Percentiles rank a stretch among this genome's conserved stretches.
Evolutionary conservation across 2,113 vertebrate genomes (phyloP).

Genomic region (Corythornis vintsioides): DNA sequence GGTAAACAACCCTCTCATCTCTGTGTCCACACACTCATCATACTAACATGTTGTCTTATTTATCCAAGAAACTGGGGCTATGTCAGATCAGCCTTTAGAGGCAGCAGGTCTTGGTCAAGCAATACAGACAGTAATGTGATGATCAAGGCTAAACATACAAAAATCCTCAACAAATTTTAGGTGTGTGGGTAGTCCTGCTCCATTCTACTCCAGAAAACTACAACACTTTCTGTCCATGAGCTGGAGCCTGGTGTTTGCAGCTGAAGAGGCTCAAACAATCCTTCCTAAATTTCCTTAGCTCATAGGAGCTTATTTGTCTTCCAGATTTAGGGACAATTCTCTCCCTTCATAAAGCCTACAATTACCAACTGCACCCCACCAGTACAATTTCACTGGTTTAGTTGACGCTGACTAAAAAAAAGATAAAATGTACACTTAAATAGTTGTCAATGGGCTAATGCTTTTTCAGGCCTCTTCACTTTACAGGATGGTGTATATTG

Average conservation of each 20-base stretch:
- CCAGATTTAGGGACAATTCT: not conserved
- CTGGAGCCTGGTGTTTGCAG: not conserved
- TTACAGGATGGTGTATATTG: not conserved
- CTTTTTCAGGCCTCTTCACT: not conserved
- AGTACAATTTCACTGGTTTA: not conserved
- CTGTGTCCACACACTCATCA: fast-evolving
- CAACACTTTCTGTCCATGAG: not conserved
- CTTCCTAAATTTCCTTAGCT: not conserved
- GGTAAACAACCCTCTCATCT: not conserved
- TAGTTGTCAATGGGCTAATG: not conserved
- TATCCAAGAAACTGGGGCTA: not conserved
- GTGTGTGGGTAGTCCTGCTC: not conserved
- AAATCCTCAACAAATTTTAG: not conserved
- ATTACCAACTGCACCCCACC: not conserved
- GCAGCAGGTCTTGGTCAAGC: not conserved
- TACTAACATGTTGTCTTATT: not conserved
- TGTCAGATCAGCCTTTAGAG: not conserved
- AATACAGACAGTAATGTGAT: not conserved
- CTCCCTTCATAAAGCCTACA: not conserved
- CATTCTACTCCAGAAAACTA: not conserved
- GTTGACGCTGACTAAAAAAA: not conserved
- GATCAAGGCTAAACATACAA: not conserved
- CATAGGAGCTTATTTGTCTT: not conserved
- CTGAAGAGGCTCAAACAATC: not conserved
- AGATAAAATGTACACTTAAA: not conserved